phyloP scores from a whole-genome alignment of 2,797 vertebrate species.

The Micropoecilia bifurca region DNA sequence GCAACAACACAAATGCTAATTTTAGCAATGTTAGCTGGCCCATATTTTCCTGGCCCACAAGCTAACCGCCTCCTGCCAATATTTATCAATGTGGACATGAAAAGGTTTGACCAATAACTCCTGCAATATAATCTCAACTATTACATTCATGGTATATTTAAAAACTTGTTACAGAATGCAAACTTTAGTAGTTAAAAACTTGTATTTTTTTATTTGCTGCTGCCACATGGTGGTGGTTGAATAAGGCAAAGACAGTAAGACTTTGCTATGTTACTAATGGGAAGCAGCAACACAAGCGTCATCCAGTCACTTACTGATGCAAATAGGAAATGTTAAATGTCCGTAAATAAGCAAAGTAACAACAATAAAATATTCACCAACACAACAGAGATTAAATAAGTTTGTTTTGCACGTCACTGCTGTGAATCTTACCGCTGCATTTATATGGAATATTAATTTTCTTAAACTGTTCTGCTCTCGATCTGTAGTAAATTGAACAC shows the following conservation, averaged over 20 bases:
- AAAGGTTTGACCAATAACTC: background rate
- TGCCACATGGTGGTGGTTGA: background rate
- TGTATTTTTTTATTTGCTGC: background rate
- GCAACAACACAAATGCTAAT: background rate
- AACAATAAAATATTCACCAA: background rate
- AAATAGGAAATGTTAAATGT: background rate
- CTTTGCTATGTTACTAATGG: background rate
- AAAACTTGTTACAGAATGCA: background rate
- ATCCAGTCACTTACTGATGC: background rate
- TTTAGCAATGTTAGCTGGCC: background rate
- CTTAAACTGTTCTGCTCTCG: slow-evolving; percentile 58
- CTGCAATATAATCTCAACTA: background rate
- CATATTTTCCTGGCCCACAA: too few relatives aligned
- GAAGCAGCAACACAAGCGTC: background rate
- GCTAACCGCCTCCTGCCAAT: background rate
- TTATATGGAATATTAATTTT: slow-evolving; percentile 70
- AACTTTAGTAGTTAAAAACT: background rate
- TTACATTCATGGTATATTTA: background rate
- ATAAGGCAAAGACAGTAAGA: background rate
- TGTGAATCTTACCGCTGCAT: slow-evolving; percentile 50
- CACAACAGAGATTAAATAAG: slow-evolving; percentile 1
- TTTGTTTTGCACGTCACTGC: slow-evolving; percentile 47
- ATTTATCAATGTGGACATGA: background rate
- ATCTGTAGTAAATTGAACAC: slow-evolving; percentile 60
- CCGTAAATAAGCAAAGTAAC: background rate